Base-by-base conservation (phyloP, 2,888 invertebrate genomes). In the Prosapia bicincta region DNA sequence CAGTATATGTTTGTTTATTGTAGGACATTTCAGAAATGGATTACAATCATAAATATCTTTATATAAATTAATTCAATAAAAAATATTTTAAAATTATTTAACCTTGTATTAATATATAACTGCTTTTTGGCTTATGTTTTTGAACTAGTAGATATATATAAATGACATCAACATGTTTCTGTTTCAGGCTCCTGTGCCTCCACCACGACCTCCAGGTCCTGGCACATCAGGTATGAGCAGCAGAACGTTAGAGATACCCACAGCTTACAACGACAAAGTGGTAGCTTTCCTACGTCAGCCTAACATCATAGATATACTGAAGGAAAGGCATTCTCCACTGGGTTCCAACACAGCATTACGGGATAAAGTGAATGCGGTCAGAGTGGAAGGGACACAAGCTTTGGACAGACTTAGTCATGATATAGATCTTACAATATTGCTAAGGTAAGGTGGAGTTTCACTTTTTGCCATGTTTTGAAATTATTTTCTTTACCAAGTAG, bases 281-380 rank as follows among this genome's bases (percentile, higher is more conserved):
- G 96, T 98, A 73, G 95, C 96, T n/a, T 98, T 98, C 86, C 89
- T 98, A 32, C 90, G 97, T 0, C 98, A 98, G 84, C 93, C 97
- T 10, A 97, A 97, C 85, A 96, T 98, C 82, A 90, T 96, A 86
- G 97, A 97, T 82, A 95, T 97, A 80, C 86, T 98, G 78, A 91
- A 92, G 73, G 96, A 95, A 84, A 88, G 95, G 13, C 93, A 95
- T 84, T 89, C 93, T 10, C 89, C 90, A 0, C 89, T 93, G 10
- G 88, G 88, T 1, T 90, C 91, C 75, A 92, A 92, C 80, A 89
- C 91, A 76, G 89, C 92, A 2, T 86, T 97, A 71, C 88, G 94
- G 30, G 97, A 97, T 83, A 97, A 96, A 86, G 92, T 98, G 28
- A 92, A 93, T 85, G 91, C 93, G 1, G 92, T 98, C 78, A 87